Percentiles rank a stretch among this genome's conserved stretches.
These are phyloP conservation scores for Pissodes strobi DNA, from an alignment of 1,140 invertebrate genomes.

Conservation along the genomic window DNA sequence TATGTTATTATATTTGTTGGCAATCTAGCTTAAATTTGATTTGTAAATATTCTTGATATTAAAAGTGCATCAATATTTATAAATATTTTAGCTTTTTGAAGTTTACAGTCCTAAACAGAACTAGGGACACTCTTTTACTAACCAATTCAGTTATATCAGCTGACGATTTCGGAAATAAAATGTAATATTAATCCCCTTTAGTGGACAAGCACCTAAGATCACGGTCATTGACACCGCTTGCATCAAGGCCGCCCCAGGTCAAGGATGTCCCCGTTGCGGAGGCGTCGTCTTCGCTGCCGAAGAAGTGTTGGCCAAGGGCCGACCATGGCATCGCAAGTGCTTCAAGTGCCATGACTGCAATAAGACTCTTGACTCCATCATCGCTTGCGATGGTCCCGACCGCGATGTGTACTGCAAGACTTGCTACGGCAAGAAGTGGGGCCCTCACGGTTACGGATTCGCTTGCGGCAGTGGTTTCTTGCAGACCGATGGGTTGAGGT, in stretches of 20 bases:
- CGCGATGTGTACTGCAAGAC: conserved; percentile 91
- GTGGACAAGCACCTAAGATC: conserved; percentile 71
- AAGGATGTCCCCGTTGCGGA: conserved; percentile 88
- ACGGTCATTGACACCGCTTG: conserved; percentile 77
- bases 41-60: too few relatives aligned
- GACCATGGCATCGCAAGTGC: conserved; percentile 97
- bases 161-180: too few relatives aligned
- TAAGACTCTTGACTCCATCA: conserved; percentile 90
- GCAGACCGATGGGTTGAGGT: conserved; percentile 85
- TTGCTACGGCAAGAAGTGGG: conserved; percentile 91
- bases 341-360: conserved; percentile 95
- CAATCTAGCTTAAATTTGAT: too few relatives aligned
- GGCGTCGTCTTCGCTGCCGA: conserved; percentile 90
- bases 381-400: conserved; percentile 89
- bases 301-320: conserved; percentile 81
- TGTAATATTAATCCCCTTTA: too few relatives aligned
- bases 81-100: too few relatives aligned
- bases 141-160: too few relatives aligned
- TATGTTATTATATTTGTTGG: too few relatives aligned
- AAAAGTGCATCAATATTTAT: too few relatives aligned
- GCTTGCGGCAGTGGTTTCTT: conserved; percentile 93
- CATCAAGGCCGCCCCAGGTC: conserved; percentile 82
- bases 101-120: too few relatives aligned
- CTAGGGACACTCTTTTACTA: too few relatives aligned
- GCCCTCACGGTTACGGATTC: conserved; percentile 93